These are phyloP conservation scores for Neomorphus geoffroyi DNA, from an alignment of 2,797 vertebrate species.

Conservation along the genomic window DNA sequence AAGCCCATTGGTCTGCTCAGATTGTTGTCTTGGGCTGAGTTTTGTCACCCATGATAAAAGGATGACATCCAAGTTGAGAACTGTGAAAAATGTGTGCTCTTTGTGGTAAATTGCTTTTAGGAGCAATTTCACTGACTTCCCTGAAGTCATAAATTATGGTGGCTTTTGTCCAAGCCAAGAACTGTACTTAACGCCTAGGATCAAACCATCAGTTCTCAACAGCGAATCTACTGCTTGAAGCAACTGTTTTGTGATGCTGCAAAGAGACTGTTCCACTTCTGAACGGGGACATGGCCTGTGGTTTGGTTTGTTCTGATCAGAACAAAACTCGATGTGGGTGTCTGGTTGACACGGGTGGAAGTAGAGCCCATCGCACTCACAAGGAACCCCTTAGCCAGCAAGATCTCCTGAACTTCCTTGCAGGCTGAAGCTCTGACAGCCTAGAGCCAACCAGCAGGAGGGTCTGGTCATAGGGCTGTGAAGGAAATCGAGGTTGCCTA, in stretches of 20 bases:
- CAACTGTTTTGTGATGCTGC: background rate
- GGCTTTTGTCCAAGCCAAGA: background rate
- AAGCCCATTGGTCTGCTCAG: background rate
- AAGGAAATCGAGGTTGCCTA: background rate
- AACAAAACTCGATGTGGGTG: rapidly evolving
- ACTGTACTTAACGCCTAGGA: background rate
- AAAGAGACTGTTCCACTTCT: background rate
- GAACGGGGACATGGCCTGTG: background rate
- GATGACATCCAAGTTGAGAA: background rate
- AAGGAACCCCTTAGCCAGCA: background rate
- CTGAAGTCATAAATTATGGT: background rate
- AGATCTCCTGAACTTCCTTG: background rate
- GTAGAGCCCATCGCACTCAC: background rate
- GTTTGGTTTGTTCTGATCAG: background rate
- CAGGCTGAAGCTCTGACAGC: background rate
- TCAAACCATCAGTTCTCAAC: background rate
- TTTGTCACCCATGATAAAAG: background rate
- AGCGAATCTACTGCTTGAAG: background rate
- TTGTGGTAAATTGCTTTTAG: background rate
- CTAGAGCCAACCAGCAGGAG: background rate
- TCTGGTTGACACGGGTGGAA: background rate
- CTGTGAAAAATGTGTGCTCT: background rate
- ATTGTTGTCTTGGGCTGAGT: background rate
- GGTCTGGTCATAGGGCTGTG: background rate
- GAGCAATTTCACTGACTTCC: background rate